Percentiles rank a stretch among this genome's conserved stretches.
phyloP scores from a whole-genome alignment of 2,888 invertebrate genomes.

The Hydropsyche betteni region DNA sequence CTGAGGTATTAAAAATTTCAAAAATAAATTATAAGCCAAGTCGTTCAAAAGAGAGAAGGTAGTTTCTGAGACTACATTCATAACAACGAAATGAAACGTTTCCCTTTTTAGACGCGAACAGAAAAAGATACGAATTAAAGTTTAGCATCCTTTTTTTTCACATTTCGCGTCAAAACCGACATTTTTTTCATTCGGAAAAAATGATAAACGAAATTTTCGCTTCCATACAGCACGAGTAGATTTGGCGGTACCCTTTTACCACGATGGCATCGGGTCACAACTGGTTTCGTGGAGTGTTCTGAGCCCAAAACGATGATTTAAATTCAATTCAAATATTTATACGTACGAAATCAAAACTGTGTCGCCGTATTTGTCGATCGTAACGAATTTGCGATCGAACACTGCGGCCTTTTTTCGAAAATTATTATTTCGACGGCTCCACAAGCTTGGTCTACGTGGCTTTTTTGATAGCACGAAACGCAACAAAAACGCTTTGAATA shows the following conservation, averaged over 20 bases:
- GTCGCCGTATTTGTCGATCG: neutral
- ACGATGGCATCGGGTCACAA: slow-evolving; percentile 34
- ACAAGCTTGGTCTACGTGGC: neutral
- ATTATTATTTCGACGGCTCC: neutral
- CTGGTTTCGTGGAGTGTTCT: slow-evolving; percentile 34
- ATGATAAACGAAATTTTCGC: slow-evolving; percentile 21
- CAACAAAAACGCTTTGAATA: slow-evolving; percentile 23
- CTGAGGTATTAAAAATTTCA: slow-evolving; percentile 42
- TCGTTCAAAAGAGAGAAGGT: slow-evolving; percentile 18
- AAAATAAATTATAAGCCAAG: slow-evolving; percentile 46
- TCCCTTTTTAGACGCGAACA: slow-evolving; percentile 1
- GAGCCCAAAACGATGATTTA: neutral
- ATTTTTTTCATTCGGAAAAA: slow-evolving; percentile 15
- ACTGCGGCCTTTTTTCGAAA: neutral
- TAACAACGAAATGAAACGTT: neutral
- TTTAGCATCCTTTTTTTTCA: too few relatives aligned
- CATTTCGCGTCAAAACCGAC: slow-evolving; percentile 9
- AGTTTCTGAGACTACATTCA: slow-evolving; percentile 7
- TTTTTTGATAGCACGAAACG: neutral
- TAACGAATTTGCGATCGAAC: slow-evolving; percentile 5
- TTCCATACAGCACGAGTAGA: slow-evolving; percentile 36
- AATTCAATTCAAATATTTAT: slow-evolving; percentile 23
- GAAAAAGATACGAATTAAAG: neutral
- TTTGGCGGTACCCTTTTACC: slow-evolving; percentile 36
- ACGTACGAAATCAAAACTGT: neutral